phyloP scores from a whole-genome alignment of 2,797 vertebrate species.

The Vespertilio murinus region DNA sequence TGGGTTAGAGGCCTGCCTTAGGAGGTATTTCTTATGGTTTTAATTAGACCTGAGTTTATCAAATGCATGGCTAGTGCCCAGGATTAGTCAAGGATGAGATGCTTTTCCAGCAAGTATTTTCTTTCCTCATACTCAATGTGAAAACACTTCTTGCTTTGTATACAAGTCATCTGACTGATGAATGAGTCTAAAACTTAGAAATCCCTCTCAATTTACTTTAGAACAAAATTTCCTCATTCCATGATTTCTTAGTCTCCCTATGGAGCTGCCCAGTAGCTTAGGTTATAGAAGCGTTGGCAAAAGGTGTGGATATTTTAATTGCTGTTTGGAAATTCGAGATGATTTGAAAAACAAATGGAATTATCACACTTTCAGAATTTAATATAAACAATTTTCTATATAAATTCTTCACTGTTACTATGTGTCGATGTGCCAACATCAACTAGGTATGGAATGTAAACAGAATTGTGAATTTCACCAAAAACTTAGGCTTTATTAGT shows the following conservation, averaged over 20 bases:
- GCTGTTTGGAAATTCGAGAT: conserved; percentile 35
- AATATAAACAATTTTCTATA: neutral
- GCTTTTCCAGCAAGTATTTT: conserved; percentile 44
- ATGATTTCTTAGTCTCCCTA: neutral
- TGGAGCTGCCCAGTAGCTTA: neutral
- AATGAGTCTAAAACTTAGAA: neutral
- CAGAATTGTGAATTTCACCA: neutral
- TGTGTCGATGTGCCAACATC: neutral
- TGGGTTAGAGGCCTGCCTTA: neutral
- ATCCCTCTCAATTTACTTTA: conserved; percentile 29
- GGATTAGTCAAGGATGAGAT: neutral
- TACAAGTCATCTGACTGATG: conserved; percentile 41
- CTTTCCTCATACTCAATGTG: conserved; percentile 39
- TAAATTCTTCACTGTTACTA: neutral
- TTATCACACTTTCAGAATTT: conserved; percentile 40
- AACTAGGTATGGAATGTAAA: neutral
- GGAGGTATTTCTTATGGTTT: conserved; percentile 40
- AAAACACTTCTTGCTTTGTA: conserved; percentile 51
- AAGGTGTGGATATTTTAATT: neutral
- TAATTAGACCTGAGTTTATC: conserved; percentile 54
- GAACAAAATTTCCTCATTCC: neutral
- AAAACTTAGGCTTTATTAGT: neutral
- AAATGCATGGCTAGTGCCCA: neutral
- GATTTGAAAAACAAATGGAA: conserved; percentile 43
- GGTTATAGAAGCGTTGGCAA: neutral